A percentile compares a stretch with the other conserved stretches of the same genome.
Conservation (phyloP, 2,888 invertebrate species). For the Polylopha cassiicola region DNA sequence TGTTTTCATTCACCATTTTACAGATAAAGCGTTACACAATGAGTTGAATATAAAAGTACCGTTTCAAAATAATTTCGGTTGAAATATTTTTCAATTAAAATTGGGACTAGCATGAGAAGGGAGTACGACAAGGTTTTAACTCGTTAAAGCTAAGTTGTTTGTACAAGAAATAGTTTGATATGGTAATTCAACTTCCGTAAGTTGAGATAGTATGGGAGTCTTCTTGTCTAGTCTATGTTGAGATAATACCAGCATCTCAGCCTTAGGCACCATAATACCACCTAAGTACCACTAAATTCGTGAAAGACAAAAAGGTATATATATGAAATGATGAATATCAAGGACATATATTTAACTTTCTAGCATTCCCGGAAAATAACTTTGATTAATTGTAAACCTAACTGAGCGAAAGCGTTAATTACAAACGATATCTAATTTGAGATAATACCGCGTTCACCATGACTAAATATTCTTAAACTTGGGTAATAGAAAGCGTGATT, state of each 20-base stretch:
- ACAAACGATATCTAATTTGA: too few relatives aligned
- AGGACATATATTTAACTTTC: too few relatives aligned
- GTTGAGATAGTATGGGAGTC: constrained; percentile 50
- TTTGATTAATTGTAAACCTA: too few relatives aligned
- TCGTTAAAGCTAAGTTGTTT: constrained; percentile 40
- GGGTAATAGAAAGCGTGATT: too few relatives aligned
- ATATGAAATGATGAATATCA: too few relatives aligned
- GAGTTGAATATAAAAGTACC: constrained; percentile 28
- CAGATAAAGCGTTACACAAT: constrained; percentile 40
- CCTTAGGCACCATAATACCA: background rate
- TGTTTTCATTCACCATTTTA: constrained; percentile 46
- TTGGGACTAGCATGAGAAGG: constrained; percentile 12
- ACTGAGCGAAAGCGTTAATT: too few relatives aligned
- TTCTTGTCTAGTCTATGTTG: constrained; percentile 38
- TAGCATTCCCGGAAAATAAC: too few relatives aligned
- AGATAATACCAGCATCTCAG: constrained; percentile 4
- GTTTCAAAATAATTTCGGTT: constrained; percentile 29
- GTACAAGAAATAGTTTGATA: constrained; percentile 57
- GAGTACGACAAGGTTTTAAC: constrained; percentile 41
- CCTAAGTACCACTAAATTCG: too few relatives aligned
- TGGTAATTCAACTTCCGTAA: constrained; percentile 62
- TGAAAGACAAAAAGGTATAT: too few relatives aligned
- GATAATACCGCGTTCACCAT: too few relatives aligned
- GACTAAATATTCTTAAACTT: too few relatives aligned
- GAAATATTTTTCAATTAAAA: constrained; percentile 10